Evolutionary conservation across 2,888 invertebrate genomes (phyloP).

Genomic region (Rotaria macrura): DNA sequence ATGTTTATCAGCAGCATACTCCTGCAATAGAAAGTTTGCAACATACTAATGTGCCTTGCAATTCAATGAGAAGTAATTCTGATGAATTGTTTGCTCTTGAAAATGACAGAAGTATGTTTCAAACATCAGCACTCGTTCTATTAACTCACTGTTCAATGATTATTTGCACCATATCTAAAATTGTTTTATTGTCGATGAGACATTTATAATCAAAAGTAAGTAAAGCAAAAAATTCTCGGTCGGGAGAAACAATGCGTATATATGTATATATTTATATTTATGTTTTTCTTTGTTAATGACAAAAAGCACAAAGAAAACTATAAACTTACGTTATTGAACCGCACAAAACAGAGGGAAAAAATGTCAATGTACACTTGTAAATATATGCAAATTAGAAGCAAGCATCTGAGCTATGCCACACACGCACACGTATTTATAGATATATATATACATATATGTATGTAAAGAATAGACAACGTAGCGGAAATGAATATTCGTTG

Average conservation of each 20-base stretch:
- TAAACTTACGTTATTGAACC: background rate
- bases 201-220: background rate
- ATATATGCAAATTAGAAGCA: background rate
- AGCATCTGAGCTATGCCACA: background rate
- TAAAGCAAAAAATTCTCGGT: background rate
- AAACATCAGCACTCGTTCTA: too few species aligned
- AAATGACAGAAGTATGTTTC: background rate
- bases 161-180: slow-evolving; percentile 9
- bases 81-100: background rate
- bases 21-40: background rate
- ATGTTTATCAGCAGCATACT: background rate
- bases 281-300: background rate
- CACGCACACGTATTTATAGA: too few species aligned
- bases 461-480: too few species aligned
- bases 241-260: background rate
- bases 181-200: background rate
- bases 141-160: background rate
- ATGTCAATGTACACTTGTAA: background rate
- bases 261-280: background rate
- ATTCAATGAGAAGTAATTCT: background rate
- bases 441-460: too few species aligned
- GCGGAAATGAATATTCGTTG: too few species aligned
- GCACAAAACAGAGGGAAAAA: background rate
- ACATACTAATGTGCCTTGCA: background rate
- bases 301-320: background rate